Conservation (phyloP, 2,888 invertebrate genomes). For the Synergus laeviventris region DNA sequence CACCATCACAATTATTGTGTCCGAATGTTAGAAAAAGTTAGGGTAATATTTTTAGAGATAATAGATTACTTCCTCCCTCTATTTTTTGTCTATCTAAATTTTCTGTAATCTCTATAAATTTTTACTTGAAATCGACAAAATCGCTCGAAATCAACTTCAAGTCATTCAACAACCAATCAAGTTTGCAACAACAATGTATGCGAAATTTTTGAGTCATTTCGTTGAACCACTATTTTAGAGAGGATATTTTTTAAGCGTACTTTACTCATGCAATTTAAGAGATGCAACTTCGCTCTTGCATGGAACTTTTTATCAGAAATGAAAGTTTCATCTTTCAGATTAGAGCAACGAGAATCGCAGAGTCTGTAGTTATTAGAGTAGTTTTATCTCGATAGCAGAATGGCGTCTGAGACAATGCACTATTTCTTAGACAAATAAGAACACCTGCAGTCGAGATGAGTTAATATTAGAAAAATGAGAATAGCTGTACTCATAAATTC, state of each 20-base stretch:
- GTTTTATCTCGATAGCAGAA: conserved; percentile 37
- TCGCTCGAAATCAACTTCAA: too few relatives aligned
- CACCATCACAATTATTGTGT: neutral
- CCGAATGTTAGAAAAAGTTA: neutral
- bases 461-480: conserved; percentile 27
- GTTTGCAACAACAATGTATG: too few relatives aligned
- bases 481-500: neutral
- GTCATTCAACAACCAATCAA: too few relatives aligned
- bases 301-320: conserved; percentile 31
- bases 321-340: conserved; percentile 39
- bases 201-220: too few relatives aligned
- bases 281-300: conserved; percentile 14
- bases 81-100: neutral
- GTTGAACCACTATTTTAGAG: too few relatives aligned
- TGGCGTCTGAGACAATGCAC: conserved; percentile 20
- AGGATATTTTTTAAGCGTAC: neutral
- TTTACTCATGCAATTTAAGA: conserved; percentile 20
- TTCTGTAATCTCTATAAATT: too few relatives aligned
- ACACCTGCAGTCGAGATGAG: conserved; percentile 29
- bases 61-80: neutral
- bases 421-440: conserved; percentile 10
- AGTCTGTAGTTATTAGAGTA: conserved; percentile 38
- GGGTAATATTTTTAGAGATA: neutral
- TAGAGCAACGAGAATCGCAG: conserved; percentile 35
- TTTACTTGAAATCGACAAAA: too few relatives aligned